Percentiles rank a stretch among this genome's conserved stretches.
These are phyloP conservation scores for Pseudorhombus dupliciocellatus DNA, from an alignment of 2,113 vertebrate genomes.

Conservation along the genomic window DNA sequence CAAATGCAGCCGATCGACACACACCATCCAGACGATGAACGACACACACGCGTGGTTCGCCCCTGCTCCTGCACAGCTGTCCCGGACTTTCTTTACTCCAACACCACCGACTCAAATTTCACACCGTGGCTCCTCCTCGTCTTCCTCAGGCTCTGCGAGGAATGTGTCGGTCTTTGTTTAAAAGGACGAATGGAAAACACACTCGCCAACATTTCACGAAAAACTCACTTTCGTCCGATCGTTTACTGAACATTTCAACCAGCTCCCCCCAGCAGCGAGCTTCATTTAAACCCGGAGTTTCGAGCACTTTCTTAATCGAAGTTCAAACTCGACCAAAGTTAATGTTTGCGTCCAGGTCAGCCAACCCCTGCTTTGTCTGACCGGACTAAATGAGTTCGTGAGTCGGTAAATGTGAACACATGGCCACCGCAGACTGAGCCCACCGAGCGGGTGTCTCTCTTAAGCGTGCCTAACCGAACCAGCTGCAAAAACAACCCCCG, in stretches of 20 bases:
- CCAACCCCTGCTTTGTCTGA: not conserved
- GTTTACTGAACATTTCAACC: not conserved
- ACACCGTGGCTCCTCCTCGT: constrained; percentile 81
- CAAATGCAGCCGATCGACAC: not conserved
- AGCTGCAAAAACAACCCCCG: constrained; percentile 25
- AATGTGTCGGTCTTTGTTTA: constrained; percentile 80
- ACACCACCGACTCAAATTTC: constrained; percentile 79
- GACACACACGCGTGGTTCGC: not conserved
- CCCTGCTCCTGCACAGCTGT: constrained; percentile 57
- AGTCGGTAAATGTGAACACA: not conserved
- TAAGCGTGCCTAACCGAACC: constrained; percentile 2
- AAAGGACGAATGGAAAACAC: constrained; percentile 56
- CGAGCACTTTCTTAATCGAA: not conserved
- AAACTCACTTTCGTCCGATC: not conserved
- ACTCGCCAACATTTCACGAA: not conserved
- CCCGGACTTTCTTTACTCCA: constrained; percentile 56
- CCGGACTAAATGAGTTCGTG: not conserved
- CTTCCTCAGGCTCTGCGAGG: constrained; percentile 74
- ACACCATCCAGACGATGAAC: not conserved
- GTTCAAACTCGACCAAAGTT: constrained; percentile 8
- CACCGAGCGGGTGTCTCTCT: no score
- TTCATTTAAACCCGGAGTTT: not conserved
- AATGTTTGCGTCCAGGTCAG: not conserved
- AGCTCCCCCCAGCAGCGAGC: not conserved
- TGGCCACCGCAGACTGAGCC: not conserved